A percentile compares a stretch with the other conserved stretches of the same genome.
Conservation (phyloP, 2,888 invertebrate genomes). For the Sphecodes monilicornis region DNA sequence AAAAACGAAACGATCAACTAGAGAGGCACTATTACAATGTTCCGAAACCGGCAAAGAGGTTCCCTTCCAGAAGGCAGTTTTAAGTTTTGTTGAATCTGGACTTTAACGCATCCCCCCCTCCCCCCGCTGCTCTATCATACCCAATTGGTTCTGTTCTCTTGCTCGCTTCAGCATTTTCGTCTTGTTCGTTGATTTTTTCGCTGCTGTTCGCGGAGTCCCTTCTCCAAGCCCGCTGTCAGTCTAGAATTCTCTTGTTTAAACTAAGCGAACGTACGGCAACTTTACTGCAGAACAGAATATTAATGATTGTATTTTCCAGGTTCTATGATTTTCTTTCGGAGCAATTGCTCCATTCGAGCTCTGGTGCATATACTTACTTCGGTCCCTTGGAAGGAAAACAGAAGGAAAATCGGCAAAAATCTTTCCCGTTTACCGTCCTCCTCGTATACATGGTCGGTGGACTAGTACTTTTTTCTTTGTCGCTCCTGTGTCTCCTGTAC, state of each 20-base stretch:
- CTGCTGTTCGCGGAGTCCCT: neutral
- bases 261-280: neutral
- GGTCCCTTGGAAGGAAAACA: neutral
- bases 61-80: neutral
- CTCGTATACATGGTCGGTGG: slow-evolving; percentile 28
- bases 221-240: neutral
- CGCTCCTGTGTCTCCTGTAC: slow-evolving; percentile 53
- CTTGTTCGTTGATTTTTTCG: neutral
- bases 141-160: neutral
- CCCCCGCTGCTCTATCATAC: neutral
- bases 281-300: neutral
- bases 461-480: slow-evolving; percentile 31
- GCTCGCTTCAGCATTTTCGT: neutral
- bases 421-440: slow-evolving; percentile 8
- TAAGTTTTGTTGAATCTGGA: neutral
- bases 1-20: neutral
- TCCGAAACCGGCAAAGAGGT: neutral
- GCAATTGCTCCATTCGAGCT: neutral
- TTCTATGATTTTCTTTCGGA: slow-evolving; percentile 1
- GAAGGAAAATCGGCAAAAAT: neutral
- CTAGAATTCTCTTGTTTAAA: neutral
- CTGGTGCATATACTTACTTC: neutral
- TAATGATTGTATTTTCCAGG: slow-evolving; percentile 20
- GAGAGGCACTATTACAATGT: neutral
- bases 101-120: neutral